Conservation (phyloP, 2,113 vertebrate genomes). For the Notarius lentiginosus region DNA sequence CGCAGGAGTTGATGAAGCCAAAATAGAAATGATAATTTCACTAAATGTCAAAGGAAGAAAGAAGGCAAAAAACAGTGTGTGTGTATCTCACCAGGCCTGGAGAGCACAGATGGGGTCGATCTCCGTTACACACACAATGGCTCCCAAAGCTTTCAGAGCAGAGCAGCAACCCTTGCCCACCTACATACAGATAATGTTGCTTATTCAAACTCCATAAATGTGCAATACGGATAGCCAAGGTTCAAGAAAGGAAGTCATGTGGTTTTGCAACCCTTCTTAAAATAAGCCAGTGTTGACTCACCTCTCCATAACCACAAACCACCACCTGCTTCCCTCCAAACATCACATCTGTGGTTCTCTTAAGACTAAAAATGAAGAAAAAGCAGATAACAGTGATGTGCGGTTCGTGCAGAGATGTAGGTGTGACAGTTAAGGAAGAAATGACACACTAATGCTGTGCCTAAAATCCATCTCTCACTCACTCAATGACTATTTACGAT, state of each 20-base stretch:
- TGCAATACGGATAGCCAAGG: not conserved
- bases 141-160: conserved; percentile 93
- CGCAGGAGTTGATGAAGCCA: not conserved
- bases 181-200: conserved; percentile 61
- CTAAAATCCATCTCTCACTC: not conserved
- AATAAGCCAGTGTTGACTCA: conserved; percentile 65
- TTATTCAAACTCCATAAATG: not conserved
- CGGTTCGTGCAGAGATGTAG: not conserved
- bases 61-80: not conserved
- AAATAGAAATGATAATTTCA: not conserved
- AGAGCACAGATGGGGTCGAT: conserved; percentile 98
- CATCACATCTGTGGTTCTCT: conserved; percentile 99
- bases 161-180: conserved; percentile 98
- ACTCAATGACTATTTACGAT: not conserved
- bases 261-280: not conserved
- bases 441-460: conserved; percentile 37
- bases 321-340: conserved; percentile 98
- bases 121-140: conserved; percentile 95
- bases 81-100: conserved; percentile 88
- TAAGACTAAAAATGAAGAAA: conserved; percentile 76
- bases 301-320: conserved; percentile 98
- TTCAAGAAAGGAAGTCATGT: not conserved
- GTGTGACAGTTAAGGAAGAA: conserved; percentile 26
- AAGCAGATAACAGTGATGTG: conserved; percentile 4
- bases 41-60: not conserved